Conservation (phyloP, 2,888 invertebrate species). For the Eupeodes latifasciatus region DNA sequence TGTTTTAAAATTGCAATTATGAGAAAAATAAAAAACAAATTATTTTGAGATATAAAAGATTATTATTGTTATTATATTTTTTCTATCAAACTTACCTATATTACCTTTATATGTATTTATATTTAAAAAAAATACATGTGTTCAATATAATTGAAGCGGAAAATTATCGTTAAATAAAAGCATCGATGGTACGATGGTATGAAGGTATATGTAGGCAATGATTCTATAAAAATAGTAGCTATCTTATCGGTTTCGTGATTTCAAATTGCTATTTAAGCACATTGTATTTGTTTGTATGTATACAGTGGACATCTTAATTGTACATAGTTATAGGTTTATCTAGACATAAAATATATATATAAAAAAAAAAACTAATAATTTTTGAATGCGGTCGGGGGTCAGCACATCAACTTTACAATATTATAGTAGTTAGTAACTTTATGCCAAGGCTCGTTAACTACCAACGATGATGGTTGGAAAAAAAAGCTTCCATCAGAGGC, state of each 20-base stretch:
- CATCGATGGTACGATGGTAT: background rate
- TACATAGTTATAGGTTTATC: conserved; percentile 26
- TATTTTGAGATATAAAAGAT: conserved; percentile 14
- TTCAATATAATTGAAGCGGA: conserved; percentile 53
- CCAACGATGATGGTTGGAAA: too few species aligned
- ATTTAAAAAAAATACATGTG: background rate
- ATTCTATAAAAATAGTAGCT: background rate
- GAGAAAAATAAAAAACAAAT: background rate
- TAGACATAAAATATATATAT: background rate
- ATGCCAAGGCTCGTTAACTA: conserved; percentile 56
- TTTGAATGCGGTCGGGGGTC: conserved; percentile 26
- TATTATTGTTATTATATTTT: background rate
- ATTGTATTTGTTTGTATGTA: background rate
- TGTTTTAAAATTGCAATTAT: conserved; percentile 1
- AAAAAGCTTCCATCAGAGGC: too few species aligned
- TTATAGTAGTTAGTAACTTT: background rate
- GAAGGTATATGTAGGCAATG: too few species aligned
- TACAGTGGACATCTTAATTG: conserved; percentile 26
- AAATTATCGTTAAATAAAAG: conserved; percentile 45
- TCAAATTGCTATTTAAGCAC: conserved; percentile 53
- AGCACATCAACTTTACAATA: background rate
- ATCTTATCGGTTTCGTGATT: conserved; percentile 55
- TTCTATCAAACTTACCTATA: background rate
- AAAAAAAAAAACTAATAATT: conserved; percentile 19
- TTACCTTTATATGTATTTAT: background rate